Evolutionary conservation across 2,888 invertebrate species (phyloP).

Genomic region (Nemotelus pantherinus): DNA sequence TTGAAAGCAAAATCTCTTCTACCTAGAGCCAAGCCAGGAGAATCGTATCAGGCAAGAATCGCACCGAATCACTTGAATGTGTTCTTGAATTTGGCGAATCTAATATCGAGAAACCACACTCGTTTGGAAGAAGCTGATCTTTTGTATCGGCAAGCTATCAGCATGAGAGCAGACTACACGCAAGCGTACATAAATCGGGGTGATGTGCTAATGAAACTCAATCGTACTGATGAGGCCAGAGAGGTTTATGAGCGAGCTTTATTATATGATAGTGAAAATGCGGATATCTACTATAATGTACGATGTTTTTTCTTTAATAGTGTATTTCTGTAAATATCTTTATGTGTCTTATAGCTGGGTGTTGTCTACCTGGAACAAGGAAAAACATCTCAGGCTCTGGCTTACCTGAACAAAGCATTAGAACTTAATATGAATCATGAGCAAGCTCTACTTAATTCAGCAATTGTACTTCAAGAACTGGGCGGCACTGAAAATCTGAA

Average conservation of each 20-base stretch:
- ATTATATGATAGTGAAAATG: constrained; percentile 91
- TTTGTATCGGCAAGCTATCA: constrained; percentile 93
- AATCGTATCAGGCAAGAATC: constrained; percentile 93
- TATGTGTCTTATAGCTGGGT: constrained; percentile 69
- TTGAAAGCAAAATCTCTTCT: constrained; percentile 87
- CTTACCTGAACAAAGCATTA: constrained; percentile 91
- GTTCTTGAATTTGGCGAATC: constrained; percentile 92
- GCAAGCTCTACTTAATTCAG: constrained; percentile 93
- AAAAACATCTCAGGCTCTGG: constrained; percentile 88
- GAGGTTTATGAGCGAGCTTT: constrained; percentile 93
- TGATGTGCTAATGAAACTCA: constrained; percentile 93
- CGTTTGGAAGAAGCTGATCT: constrained; percentile 93
- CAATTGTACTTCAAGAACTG: constrained; percentile 90
- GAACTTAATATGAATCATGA: constrained; percentile 94
- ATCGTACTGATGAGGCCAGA: constrained; percentile 92
- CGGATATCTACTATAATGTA: constrained; percentile 94
- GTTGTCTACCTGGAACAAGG: constrained; percentile 94
- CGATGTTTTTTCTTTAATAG: constrained; percentile 63
- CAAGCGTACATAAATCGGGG: constrained; percentile 98
- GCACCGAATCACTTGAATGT: constrained; percentile 96
- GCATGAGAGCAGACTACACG: constrained; percentile 95
- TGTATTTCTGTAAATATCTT: constrained; percentile 32
- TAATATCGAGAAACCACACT: constrained; percentile 92
- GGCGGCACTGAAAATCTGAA: constrained; percentile 83
- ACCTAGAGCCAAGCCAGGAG: constrained; percentile 91